Evolutionary conservation across 2,888 invertebrate species (phyloP), one percentile per base, ranked within the genome.

Genomic region (Atherix ibis): DNA sequence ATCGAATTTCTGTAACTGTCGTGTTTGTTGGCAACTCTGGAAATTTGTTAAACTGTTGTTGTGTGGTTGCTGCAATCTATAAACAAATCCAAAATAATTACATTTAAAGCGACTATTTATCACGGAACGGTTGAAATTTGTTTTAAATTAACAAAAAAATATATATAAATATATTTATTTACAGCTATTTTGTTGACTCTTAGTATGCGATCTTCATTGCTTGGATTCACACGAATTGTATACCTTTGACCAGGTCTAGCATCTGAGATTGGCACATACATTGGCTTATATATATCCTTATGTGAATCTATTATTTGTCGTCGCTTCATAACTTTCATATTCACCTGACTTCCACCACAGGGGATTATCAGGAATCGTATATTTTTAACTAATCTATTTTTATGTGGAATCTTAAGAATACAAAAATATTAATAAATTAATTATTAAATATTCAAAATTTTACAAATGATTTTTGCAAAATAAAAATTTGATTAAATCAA

Each of bases 21-120:
- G 63, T 60, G 37, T 63, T 62, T 13, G 50, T 51, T n/a, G 71
- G 71, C 44, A 72, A 50, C 38, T 62, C 63, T 1, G 72, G 71
- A 15, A 71, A 44, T 33, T 52, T 56, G 2, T 64, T 63, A 38
- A 67, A 63, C 40, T 53, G 51, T 10, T 52, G 48, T 25, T 55
- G 57, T 4, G 63, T 64, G 12, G 67, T 67, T 4, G 65, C 64
- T 13, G 68, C 58, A 38, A 70, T 52, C 69, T 68, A 37, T 37
- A 45, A 44, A 12, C 15, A 18, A 35, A 31, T 26, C 29, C 27
- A 37, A 12, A 17, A n/a, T n/a, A n/a, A n/a, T n/a, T n/a, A n/a
- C n/a, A n/a, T n/a, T n/a, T n/a, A n/a, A n/a, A n/a, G n/a, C 9
- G 15, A 36, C 4, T 18, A 14, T 22, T 31, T 28, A 18, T n/a